Percentiles rank a stretch among this genome's conserved stretches.
phyloP scores from a whole-genome alignment of 1,140 invertebrate species.

The Sycobia sp. region DNA sequence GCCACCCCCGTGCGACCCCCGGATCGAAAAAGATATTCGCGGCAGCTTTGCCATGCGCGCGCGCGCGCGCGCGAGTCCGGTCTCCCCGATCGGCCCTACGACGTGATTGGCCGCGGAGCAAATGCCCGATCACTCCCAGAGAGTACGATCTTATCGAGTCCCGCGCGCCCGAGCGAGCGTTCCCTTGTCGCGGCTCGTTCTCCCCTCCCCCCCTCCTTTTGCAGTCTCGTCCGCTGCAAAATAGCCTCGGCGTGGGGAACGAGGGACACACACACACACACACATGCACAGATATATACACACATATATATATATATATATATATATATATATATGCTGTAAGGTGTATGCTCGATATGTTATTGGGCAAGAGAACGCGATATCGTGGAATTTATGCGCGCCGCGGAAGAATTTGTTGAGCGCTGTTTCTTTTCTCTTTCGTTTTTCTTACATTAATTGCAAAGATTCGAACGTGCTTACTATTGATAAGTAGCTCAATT shows the following conservation, averaged over 20 bases:
- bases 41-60: too few species aligned
- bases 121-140: slow-evolving; percentile 2
- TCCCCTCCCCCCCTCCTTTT: not conserved
- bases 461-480: too few species aligned
- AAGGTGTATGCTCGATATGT: slow-evolving; percentile 5
- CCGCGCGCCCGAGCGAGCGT: not conserved
- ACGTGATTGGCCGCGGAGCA: not conserved
- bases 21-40: too few species aligned
- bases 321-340: slow-evolving; percentile 11
- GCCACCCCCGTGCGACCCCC: too few species aligned
- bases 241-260: too few species aligned
- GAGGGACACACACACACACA: slow-evolving; percentile 7
- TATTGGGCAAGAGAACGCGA: slow-evolving; percentile 15
- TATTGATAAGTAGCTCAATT: too few species aligned
- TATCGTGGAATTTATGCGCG: slow-evolving; percentile 10
- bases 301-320: too few species aligned
- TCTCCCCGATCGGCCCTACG: too few species aligned
- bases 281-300: too few species aligned
- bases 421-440: not conserved
- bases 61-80: not conserved
- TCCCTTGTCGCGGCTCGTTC: not conserved
- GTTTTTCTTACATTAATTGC: too few species aligned
- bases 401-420: too few species aligned
- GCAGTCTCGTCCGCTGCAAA: too few species aligned
- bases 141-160: slow-evolving; percentile 10